Evolutionary conservation across 2,113 vertebrate species (phyloP).

Genomic region (Poeciliopsis turrubarensis): DNA sequence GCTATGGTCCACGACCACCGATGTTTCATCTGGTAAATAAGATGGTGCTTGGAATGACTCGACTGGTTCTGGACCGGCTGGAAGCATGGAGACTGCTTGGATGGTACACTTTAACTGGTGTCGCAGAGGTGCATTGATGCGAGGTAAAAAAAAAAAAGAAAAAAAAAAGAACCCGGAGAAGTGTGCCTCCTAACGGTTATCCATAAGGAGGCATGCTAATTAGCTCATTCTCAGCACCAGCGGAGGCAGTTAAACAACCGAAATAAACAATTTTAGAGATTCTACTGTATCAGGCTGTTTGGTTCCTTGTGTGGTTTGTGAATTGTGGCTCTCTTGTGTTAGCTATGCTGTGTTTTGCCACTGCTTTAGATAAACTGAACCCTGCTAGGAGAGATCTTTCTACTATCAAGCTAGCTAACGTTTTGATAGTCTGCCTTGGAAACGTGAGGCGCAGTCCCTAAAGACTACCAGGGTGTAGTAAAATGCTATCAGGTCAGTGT

Average conservation of each 20-base stretch:
- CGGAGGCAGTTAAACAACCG: not conserved
- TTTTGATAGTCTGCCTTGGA: not conserved
- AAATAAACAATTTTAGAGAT: not conserved
- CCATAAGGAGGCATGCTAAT: slow-evolving; percentile 51
- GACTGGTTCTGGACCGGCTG: not conserved
- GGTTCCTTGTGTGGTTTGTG: not conserved
- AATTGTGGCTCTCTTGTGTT: not conserved
- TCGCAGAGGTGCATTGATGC: slow-evolving; percentile 31
- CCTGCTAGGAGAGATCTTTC: not conserved
- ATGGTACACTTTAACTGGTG: slow-evolving; percentile 9
- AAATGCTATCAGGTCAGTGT: too few species aligned
- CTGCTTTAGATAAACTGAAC: slow-evolving; percentile 5
- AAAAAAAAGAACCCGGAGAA: slow-evolving; percentile 1
- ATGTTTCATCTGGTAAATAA: slow-evolving; percentile 1
- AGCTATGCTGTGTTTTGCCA: slow-evolving; percentile 7
- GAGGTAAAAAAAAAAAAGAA: slow-evolving; percentile 50
- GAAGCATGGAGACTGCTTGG: slow-evolving; percentile 32
- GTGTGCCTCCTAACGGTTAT: slow-evolving; percentile 12
- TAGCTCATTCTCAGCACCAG: slow-evolving; percentile 57
- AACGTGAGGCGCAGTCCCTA: slow-evolving; percentile 15
- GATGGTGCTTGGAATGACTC: slow-evolving; percentile 21
- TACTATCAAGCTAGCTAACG: slow-evolving; percentile 18
- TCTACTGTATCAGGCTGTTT: not conserved
- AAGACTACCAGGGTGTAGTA: not conserved
- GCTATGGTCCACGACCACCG: slow-evolving; percentile 35